Evolutionary conservation across 2,113 vertebrate genomes (phyloP), one percentile per base, ranked within the genome.

Genomic region (Egretta garzetta): DNA sequence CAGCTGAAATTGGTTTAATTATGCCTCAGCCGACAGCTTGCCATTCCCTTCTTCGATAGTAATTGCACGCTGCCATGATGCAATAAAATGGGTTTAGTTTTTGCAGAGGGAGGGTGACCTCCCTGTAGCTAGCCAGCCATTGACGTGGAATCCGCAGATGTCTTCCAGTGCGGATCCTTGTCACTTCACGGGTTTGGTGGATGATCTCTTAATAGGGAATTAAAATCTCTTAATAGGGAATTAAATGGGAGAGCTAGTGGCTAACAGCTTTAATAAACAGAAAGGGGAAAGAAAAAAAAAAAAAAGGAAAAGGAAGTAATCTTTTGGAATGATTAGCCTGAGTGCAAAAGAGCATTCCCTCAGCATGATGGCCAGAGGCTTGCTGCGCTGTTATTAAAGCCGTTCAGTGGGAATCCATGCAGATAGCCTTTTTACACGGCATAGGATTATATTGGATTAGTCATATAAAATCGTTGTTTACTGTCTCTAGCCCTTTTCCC

Each of bases 401-500:
- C 70, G 33, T 91, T 93, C 53, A 47, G 35, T 68, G 73, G 72
- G 62, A 95, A 93, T 81, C 88, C n/a, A 20, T 47, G 85, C 86
- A 95, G 91, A 93, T 97, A 77, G 80, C 64, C 80, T 91, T 96
- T 94, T 95, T 67, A 72, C 71, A 67, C 77, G 88, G 77, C 81
- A 80, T 47, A 94, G 84, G 88, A 96, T 97, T 97, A 95, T 81
- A 89, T 41, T 92, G 93, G 88, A 96, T 97, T 96, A 95, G 77
- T 96, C 95, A 94, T 80, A 80, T 62, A 80, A 88, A 97, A 96
- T 96, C 91, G 76, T 84, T 96, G 87, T 92, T 96, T 96, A 96
- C 73, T 22, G 43, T 87, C 80, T 82, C 86, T 73, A 62, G 62
- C 35, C 30, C 76, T 84, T 80, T 88, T 56, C 89, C 63, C 53